phyloP scores from a whole-genome alignment of 2,113 vertebrate species.

The Oceanites oceanicus region DNA sequence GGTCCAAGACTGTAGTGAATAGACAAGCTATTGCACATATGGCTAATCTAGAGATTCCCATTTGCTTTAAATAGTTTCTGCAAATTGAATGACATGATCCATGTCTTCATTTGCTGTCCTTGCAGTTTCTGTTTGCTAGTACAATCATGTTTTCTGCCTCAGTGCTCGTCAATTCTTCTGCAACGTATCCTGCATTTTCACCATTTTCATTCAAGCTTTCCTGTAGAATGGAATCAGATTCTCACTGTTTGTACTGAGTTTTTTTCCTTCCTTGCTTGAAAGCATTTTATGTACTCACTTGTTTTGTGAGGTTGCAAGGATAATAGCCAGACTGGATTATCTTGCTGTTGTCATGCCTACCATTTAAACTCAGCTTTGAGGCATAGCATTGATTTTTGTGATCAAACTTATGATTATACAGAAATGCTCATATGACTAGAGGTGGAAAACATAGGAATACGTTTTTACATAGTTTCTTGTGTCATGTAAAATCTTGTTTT shows the following conservation, averaged over 20 bases:
- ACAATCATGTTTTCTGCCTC: background rate
- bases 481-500: background rate
- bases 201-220: background rate
- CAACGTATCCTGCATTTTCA: background rate
- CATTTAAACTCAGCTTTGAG: background rate
- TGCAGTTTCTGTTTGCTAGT: background rate
- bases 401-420: background rate
- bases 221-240: background rate
- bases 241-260: background rate
- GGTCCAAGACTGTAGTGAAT: background rate
- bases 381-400: background rate
- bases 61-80: background rate
- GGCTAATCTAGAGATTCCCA: background rate
- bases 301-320: background rate
- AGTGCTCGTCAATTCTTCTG: background rate
- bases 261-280: background rate
- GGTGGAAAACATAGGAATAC: background rate
- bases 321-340: background rate
- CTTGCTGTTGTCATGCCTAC: background rate
- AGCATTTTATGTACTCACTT: background rate
- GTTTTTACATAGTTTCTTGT: background rate
- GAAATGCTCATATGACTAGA: background rate
- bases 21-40: background rate
- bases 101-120: background rate
- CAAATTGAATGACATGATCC: background rate